Evolutionary conservation across 2,113 vertebrate genomes (phyloP).

Genomic region (Hydrochoerus hydrochaeris): DNA sequence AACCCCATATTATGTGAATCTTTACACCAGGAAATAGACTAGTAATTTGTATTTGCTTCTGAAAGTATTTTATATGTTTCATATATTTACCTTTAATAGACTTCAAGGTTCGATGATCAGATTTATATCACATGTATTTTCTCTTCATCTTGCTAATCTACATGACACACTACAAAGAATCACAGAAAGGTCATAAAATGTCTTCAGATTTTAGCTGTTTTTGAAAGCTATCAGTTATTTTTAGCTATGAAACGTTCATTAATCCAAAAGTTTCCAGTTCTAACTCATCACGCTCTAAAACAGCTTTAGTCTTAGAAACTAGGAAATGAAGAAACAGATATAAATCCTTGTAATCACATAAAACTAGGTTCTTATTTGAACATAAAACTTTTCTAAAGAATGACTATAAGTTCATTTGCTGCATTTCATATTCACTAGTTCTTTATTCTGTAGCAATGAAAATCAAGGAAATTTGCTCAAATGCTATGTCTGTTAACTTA

Average conservation of each 20-base stretch:
- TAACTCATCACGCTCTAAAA: neutral
- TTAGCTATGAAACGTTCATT: neutral
- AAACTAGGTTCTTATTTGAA: constrained; percentile 30
- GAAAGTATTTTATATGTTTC: neutral
- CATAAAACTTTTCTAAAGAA: constrained; percentile 44
- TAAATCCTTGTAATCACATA: constrained; percentile 28
- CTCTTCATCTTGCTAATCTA: neutral
- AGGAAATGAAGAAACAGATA: constrained; percentile 42
- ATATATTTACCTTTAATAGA: constrained; percentile 46
- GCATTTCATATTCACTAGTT: constrained; percentile 35
- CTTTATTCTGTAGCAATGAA: constrained; percentile 47
- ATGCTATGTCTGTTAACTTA: constrained; percentile 41
- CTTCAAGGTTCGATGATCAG: neutral
- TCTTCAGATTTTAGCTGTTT: constrained; percentile 38
- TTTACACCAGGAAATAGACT: neutral
- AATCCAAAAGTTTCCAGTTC: constrained; percentile 3
- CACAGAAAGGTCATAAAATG: neutral
- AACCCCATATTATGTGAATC: constrained; percentile 19
- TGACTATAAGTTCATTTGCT: constrained; percentile 12
- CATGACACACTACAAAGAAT: constrained; percentile 33
- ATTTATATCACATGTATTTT: neutral
- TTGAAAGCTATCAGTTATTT: neutral
- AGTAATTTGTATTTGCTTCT: constrained; percentile 58
- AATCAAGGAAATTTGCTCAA: constrained; percentile 35
- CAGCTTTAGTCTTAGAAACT: neutral